phyloP scores from a whole-genome alignment of 2,113 vertebrate species.

The Philantomba maxwellii region DNA sequence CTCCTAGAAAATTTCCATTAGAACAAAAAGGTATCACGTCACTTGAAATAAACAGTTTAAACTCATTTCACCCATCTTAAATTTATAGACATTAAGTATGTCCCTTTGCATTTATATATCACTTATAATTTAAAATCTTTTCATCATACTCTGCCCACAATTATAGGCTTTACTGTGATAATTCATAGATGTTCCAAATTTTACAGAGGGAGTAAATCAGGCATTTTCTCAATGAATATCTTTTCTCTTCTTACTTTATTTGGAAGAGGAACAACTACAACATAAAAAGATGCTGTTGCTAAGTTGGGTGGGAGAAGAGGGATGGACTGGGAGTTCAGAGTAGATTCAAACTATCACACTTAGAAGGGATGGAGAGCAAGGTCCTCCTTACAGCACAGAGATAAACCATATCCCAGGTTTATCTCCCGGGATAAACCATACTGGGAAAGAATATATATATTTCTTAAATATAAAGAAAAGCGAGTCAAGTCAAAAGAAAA shows the following conservation, averaged over 20 bases:
- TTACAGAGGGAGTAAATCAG: not conserved
- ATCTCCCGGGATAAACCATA: not conserved
- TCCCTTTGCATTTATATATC: not conserved
- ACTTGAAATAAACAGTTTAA: not conserved
- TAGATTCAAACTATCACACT: not conserved
- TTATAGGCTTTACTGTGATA: not conserved
- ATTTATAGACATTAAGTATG: not conserved
- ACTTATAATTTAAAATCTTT: not conserved
- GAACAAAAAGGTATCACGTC: not conserved
- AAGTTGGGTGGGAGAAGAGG: not conserved
- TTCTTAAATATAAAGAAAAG: not conserved
- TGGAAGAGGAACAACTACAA: not conserved
- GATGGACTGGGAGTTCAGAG: not conserved
- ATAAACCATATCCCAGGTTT: not conserved
- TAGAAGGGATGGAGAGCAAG: not conserved
- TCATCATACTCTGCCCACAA: not conserved
- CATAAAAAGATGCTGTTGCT: not conserved
- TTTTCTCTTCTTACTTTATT: not conserved
- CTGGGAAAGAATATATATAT: not conserved
- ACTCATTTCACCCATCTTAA: not conserved
- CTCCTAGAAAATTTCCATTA: not conserved
- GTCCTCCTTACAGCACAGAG: not conserved
- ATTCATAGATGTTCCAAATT: not conserved
- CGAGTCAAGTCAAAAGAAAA: not conserved
- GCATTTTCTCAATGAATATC: not conserved